Evolutionary conservation across 2,797 vertebrate genomes (phyloP), one percentile per base, ranked within the genome.

Genomic region (Pogoniulus pusillus): DNA sequence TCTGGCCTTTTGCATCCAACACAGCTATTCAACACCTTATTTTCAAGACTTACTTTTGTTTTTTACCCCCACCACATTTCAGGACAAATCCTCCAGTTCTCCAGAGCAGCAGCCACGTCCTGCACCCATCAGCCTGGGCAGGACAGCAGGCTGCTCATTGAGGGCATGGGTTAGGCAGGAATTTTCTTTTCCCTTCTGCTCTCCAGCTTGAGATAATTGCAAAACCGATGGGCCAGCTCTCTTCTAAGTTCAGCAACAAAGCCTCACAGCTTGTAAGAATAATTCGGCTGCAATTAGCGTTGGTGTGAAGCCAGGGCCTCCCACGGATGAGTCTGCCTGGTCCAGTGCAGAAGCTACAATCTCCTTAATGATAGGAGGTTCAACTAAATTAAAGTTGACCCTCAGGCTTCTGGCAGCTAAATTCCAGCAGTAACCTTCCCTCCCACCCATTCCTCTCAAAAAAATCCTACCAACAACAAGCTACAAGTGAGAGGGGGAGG

Each of bases 401-500:
- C 87, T 93, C 82, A 89, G 87, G 85, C 76, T 94, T 96, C 89
- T 94, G 91, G 87, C 77, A 71, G 90, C 41, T 93, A 64, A 95
- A 94, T 95, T 95, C 91, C 88, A 86, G 60, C 85, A 88, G 86
- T 96, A 95, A 93, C 90, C 89, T 94, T 87, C 63, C 78, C 90
- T 92, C 87, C 84, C 43, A 73, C 55, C 70, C 66, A 1, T 77
- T 96, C 64, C 76, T 91, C 85, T 94, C 68, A 73, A 93, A 95
- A 96, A 93, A 91, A 84, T 83, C 73, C 87, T 78, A 91, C 85
- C n/a, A 90, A 90, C 62, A 95, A 93, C 77, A 96, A 96, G 92
- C 95, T 96, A 96, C 96, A 96, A 93, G 73, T 39, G 62, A 96
- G 94, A 96, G 83, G 85, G 85, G 93, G 96, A 96, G 91, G 96